phyloP scores from a whole-genome alignment of 2,797 vertebrate genomes.

The Cebuella pygmaea region DNA sequence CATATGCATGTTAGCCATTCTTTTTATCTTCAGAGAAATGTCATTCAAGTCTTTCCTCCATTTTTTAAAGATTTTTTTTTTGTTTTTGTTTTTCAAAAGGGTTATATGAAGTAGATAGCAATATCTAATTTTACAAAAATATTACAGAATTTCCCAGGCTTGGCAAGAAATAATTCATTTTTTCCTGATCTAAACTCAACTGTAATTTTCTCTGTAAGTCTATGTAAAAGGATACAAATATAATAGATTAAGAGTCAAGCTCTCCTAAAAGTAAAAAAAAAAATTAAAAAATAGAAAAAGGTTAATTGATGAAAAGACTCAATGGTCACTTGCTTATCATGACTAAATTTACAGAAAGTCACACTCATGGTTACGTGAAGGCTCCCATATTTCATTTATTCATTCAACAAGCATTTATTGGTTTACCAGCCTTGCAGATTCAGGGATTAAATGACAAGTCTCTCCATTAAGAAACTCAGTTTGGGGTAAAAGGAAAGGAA shows the following conservation, averaged over 20 bases:
- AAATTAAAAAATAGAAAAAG: background rate
- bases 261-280: background rate
- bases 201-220: constrained; percentile 8
- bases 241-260: background rate
- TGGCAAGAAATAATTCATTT: constrained; percentile 14
- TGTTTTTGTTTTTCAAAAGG: background rate
- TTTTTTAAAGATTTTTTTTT: background rate
- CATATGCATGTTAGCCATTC: background rate
- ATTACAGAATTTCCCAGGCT: background rate
- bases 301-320: background rate
- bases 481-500: background rate
- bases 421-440: background rate
- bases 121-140: background rate
- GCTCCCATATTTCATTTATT: constrained; percentile 11
- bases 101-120: background rate
- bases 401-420: background rate
- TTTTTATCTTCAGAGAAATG: background rate
- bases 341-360: background rate
- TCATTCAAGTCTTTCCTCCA: background rate
- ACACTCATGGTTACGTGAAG: background rate
- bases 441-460: background rate
- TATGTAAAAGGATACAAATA: background rate
- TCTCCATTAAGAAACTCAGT: background rate
- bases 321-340: background rate
- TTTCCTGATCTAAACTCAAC: background rate